Conservation (phyloP, 2,797 vertebrate species). For the Muscicapa striata region DNA sequence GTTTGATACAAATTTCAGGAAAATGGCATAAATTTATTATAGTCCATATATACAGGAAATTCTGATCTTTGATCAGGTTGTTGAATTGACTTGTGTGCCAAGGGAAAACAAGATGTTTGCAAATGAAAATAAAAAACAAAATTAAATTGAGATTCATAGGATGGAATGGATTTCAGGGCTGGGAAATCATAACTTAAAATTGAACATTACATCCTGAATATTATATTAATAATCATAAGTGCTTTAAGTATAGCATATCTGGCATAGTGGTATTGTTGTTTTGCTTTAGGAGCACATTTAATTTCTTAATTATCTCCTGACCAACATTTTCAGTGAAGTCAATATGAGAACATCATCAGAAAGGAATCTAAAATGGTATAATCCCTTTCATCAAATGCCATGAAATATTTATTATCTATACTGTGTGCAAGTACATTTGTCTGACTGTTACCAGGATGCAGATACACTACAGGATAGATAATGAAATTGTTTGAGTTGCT, state of each 20-base stretch:
- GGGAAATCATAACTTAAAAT: background rate
- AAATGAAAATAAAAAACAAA: background rate
- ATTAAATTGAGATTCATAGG: background rate
- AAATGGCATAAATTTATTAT: background rate
- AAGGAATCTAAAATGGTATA: conserved; percentile 2
- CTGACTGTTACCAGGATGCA: background rate
- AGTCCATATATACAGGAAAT: background rate
- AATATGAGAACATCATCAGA: background rate
- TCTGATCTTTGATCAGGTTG: background rate
- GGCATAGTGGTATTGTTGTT: background rate
- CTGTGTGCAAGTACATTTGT: background rate
- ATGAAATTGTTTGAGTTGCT: background rate
- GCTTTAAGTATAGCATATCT: background rate
- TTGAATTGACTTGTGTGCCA: background rate
- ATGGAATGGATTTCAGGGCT: background rate
- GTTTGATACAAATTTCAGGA: background rate
- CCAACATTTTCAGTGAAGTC: background rate
- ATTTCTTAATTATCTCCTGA: background rate
- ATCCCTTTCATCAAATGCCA: background rate
- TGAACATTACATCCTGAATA: background rate
- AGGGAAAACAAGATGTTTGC: background rate
- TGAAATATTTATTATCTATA: background rate
- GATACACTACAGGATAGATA: background rate
- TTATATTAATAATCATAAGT: conserved; percentile 14
- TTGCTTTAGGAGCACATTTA: background rate